A percentile compares a stretch with the other conserved stretches of the same genome.
phyloP scores from a whole-genome alignment of 1,140 invertebrate genomes.

The Mactra quadrangularis region DNA sequence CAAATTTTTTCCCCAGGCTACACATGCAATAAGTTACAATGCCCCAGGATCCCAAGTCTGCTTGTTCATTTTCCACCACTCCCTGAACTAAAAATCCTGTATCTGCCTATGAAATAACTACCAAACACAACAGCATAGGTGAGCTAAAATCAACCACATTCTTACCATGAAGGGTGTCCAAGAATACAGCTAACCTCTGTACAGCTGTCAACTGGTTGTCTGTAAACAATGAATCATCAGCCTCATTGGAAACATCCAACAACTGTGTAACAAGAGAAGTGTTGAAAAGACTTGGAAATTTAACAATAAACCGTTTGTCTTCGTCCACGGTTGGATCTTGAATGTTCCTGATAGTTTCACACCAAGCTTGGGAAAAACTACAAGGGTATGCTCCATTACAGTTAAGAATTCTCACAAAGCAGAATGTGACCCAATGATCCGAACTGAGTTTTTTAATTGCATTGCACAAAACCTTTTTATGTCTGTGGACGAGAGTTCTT shows the following conservation, averaged over 20 bases:
- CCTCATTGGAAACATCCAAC: conserved; percentile 1
- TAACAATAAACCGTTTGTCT: background rate
- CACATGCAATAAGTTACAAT: too few species aligned
- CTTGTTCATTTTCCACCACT: background rate
- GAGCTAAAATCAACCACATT: too few species aligned
- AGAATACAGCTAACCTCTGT: background rate
- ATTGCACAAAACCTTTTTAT: conserved; percentile 10
- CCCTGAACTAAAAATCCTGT: too few species aligned
- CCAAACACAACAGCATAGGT: too few species aligned
- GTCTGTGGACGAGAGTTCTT: too few species aligned
- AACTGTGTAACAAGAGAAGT: background rate
- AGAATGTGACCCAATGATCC: background rate
- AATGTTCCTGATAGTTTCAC: conserved; percentile 1
- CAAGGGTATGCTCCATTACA: conserved; percentile 16
- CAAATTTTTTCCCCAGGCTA: too few species aligned
- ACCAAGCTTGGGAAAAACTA: conserved; percentile 18
- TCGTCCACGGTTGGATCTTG: conserved; percentile 14
- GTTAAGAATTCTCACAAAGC: conserved; percentile 5
- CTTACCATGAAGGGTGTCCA: too few species aligned
- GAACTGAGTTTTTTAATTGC: conserved; percentile 2
- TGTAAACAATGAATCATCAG: background rate
- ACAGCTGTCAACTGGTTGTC: background rate
- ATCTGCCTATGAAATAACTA: too few species aligned
- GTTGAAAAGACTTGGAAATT: conserved; percentile 3
- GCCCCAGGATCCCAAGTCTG: background rate